A percentile compares a stretch with the other conserved stretches of the same genome.
phyloP scores from a whole-genome alignment of 2,797 vertebrate genomes.

The Diceros bicornis region DNA sequence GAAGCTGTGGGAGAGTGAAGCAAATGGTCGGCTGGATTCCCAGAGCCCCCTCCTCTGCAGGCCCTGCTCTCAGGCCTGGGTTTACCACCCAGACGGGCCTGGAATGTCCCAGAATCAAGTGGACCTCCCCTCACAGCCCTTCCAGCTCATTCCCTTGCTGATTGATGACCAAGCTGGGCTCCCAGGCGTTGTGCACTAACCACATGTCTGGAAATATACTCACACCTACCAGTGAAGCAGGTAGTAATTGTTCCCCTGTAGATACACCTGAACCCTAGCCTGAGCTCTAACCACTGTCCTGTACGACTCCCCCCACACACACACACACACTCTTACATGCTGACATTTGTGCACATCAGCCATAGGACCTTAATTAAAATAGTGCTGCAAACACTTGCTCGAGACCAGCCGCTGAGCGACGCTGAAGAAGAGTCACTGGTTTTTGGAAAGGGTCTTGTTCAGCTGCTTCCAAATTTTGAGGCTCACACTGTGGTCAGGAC shows the following conservation, averaged over 20 bases:
- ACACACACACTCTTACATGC: rapidly evolving
- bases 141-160: neutral
- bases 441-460: neutral
- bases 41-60: neutral
- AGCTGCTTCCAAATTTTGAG: neutral
- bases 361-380: neutral
- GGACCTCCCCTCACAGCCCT: neutral
- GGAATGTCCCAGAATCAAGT: rapidly evolving
- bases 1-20: neutral
- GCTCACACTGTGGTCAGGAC: neutral
- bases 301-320: rapidly evolving
- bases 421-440: neutral
- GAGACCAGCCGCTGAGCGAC: too few species aligned
- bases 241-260: rapidly evolving
- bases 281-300: neutral
- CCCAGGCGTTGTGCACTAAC: neutral
- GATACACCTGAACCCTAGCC: neutral
- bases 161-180: neutral
- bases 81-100: neutral
- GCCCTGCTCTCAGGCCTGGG: neutral
- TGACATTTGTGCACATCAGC: too few species aligned
- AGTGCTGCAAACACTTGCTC: neutral
- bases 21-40: neutral
- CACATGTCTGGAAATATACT: rapidly evolving
- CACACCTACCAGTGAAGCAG: neutral